Percentiles rank a stretch among this genome's conserved stretches.
phyloP scores from a whole-genome alignment of 2,113 vertebrate species.

The Apodemus speciosus region DNA sequence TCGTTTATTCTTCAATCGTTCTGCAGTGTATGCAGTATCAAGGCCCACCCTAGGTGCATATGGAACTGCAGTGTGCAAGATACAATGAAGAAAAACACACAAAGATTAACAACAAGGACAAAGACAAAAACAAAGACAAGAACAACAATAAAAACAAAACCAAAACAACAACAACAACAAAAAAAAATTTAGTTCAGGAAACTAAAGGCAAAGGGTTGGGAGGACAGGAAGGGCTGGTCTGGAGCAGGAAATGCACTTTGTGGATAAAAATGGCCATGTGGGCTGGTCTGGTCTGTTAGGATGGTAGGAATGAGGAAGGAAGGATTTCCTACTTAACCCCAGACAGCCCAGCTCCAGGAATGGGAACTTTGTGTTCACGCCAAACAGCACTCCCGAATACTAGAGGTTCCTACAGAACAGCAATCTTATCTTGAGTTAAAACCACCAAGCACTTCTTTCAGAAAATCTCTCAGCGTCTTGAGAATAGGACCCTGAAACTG shows the following conservation, averaged over 20 bases:
- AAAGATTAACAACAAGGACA: background rate
- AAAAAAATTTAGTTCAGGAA: background rate
- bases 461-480: conserved; percentile 30
- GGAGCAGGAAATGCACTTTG: background rate
- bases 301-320: background rate
- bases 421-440: background rate
- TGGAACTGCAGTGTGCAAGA: background rate
- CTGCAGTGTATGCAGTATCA: background rate
- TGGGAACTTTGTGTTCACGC: background rate
- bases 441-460: background rate
- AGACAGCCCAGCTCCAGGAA: background rate
- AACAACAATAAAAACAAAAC: background rate
- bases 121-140: background rate
- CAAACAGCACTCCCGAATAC: background rate
- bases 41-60: background rate
- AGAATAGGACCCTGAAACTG: conserved; percentile 28
- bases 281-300: background rate
- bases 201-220: background rate
- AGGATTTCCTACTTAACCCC: background rate
- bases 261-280: background rate
- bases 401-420: background rate
- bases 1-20: background rate
- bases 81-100: background rate
- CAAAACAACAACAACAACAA: background rate
- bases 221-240: background rate